Conservation (phyloP, 2,797 vertebrate species). For the Esox lucius region DNA sequence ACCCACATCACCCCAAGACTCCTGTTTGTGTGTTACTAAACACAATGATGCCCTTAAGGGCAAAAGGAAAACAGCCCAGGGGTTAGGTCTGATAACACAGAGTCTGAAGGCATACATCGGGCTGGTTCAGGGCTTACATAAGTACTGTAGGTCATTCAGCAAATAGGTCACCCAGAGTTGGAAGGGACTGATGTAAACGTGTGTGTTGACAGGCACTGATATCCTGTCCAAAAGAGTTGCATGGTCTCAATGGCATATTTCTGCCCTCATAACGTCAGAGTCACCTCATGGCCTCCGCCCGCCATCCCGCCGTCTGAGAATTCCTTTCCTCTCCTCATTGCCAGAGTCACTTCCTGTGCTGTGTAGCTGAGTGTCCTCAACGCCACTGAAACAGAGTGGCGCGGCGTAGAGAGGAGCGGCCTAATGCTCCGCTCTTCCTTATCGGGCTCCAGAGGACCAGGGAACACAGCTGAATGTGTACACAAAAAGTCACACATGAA, state of each 20-base stretch:
- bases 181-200: constrained; percentile 61
- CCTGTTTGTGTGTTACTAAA: constrained; percentile 64
- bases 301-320: constrained; percentile 52
- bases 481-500: background rate
- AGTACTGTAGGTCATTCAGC: constrained; percentile 28
- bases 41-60: constrained; percentile 53
- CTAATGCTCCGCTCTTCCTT: constrained; percentile 62
- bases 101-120: constrained; percentile 7
- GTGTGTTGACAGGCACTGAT: constrained; percentile 53
- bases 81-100: constrained; percentile 36
- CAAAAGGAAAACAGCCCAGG: constrained; percentile 62
- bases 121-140: constrained; percentile 42
- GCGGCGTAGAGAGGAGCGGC: constrained; percentile 46
- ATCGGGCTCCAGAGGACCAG: constrained; percentile 66
- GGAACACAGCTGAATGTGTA: constrained; percentile 26
- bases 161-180: constrained; percentile 51
- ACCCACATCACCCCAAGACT: constrained; percentile 58
- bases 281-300: constrained; percentile 1
- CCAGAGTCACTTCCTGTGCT: constrained; percentile 69
- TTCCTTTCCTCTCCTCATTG: constrained; percentile 52
- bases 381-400: constrained; percentile 49
- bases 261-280: constrained; percentile 31
- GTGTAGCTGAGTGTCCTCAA: constrained; percentile 54
- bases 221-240: constrained; percentile 49
- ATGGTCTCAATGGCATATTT: constrained; percentile 39